Evolutionary conservation across 2,113 vertebrate genomes (phyloP), one percentile per base, ranked within the genome.

Genomic region (Acrocephalus kingi): DNA sequence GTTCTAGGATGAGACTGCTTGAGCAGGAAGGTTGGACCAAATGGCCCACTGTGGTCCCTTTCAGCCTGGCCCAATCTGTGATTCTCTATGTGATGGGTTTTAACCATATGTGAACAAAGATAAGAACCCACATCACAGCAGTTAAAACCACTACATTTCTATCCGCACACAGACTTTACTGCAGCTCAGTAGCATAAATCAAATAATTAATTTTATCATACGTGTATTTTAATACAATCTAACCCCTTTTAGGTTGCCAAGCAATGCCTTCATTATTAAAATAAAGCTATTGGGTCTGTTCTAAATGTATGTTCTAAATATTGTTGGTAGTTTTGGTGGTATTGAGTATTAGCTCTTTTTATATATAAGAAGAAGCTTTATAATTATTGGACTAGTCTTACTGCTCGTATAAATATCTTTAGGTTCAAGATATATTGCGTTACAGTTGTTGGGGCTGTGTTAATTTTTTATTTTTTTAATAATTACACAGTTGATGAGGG

Each of bases 151-250:
- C 25, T 28, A 2, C 48, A 13, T 73, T 83, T 31, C 54, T 77
- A 27, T 25, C 30, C 20, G 49, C 28, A 58, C 0, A 3, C 16
- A 54, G 51, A 21, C 10, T 45, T 83, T 66, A 48, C 7, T 49
- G 15, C 9, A 62, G 6, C 33, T 86, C n/a, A 76, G 41, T 49
- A 46, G 33, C 0, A 3, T 61, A 54, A 64, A 71, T 37, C 33
- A 83, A 76, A 28, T 37, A 54, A 22, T 59, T 12, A 28, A 45
- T 56, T 69, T 61, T 25, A 43, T 62, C 22, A 51, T 17, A 73
- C 0, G 0, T 6, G 13, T 31, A 15, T 84, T 75, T 73, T 74
- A 64, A 46, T 78, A 31, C 5, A 74, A 35, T 41, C 6, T 15
- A 77, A 15, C 11, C 5, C 46, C 14, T 56, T 37, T 35, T 39